These are phyloP conservation scores for Ormia ochracea DNA, from an alignment of 2,888 invertebrate species.

Conservation along the genomic window DNA sequence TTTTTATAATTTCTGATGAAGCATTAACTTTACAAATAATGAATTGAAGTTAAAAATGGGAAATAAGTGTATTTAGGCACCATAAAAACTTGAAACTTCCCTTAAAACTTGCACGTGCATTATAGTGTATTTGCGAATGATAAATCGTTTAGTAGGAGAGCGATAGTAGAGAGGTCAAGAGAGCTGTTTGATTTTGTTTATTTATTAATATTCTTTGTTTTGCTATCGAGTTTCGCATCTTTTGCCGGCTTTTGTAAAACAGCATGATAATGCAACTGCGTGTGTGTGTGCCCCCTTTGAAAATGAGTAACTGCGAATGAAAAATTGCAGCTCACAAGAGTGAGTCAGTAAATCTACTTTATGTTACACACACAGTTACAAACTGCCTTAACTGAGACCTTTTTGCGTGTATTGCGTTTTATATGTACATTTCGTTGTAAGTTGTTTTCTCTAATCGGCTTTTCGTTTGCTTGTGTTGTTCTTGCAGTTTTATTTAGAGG, in stretches of 20 bases:
- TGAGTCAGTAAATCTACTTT: conserved; percentile 5
- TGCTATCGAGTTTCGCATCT: conserved; percentile 29
- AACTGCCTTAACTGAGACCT: background rate
- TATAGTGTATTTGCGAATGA: no score
- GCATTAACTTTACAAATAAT: background rate
- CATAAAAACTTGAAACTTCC: background rate
- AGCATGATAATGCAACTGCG: background rate
- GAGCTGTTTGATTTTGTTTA: conserved; percentile 14
- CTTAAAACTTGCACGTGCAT: background rate
- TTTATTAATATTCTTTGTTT: conserved; percentile 47
- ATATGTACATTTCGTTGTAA: background rate
- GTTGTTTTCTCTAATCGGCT: conserved; percentile 34
- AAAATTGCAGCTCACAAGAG: background rate
- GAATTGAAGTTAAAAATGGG: background rate
- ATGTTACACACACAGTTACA: background rate
- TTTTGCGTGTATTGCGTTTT: background rate
- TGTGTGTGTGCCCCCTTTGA: background rate
- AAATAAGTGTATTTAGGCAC: conserved; percentile 27
- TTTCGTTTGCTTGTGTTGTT: conserved; percentile 9
- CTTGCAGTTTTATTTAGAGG: conserved; percentile 32
- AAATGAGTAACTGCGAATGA: conserved; percentile 3
- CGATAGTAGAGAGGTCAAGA: background rate
- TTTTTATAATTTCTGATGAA: background rate
- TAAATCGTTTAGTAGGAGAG: background rate
- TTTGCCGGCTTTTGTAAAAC: conserved; percentile 18